Evolutionary conservation across 37 sponge, comb jelly and placozoan species (phyloP).

Genomic region (Haliclona indistincta): DNA sequence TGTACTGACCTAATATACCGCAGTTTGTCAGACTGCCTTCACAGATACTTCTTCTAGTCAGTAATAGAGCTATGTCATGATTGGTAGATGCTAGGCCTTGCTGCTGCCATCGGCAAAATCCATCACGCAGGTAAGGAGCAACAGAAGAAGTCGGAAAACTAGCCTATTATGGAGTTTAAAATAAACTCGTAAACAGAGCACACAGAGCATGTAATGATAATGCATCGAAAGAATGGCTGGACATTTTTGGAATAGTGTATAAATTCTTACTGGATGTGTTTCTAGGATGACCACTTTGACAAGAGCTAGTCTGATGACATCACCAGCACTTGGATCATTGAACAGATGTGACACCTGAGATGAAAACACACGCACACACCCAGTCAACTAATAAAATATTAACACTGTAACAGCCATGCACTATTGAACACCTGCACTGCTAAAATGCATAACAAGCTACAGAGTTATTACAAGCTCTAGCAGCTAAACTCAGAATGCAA

Average conservation of each 20-base stretch:
- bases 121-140: background rate
- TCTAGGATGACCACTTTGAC: slow-evolving; percentile 41
- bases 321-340: slow-evolving; percentile 37
- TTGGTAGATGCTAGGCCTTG: background rate
- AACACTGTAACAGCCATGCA: no score
- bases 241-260: background rate
- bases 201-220: background rate
- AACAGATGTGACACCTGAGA: slow-evolving; percentile 59
- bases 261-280: background rate
- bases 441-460: no score
- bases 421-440: no score
- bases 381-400: no score
- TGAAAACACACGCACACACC: no score
- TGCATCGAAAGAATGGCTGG: background rate
- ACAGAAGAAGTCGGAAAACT: background rate
- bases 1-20: slow-evolving; percentile 30
- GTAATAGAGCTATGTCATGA: slow-evolving; percentile 50
- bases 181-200: background rate
- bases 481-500: no score
- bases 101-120: slow-evolving; percentile 41
- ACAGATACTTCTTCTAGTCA: slow-evolving; percentile 54
- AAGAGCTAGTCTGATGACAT: slow-evolving; percentile 38
- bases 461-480: no score
- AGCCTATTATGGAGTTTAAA: background rate
- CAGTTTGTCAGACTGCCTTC: slow-evolving; percentile 6